Base-by-base conservation (phyloP, 2,888 invertebrate genomes). In the Chironomus tentans region DNA sequence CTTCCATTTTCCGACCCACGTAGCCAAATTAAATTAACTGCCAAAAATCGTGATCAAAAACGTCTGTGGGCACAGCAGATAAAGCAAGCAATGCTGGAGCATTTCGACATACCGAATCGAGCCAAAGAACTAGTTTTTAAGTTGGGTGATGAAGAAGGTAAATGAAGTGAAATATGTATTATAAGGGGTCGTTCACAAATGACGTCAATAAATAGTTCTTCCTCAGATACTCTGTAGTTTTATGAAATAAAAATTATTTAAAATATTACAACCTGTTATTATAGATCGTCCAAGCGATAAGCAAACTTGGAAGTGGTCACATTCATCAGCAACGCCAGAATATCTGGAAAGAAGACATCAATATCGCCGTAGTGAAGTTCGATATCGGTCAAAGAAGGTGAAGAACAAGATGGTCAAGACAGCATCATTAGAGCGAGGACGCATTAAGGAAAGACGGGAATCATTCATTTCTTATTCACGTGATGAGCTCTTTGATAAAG, bases 1-100 rank as follows among this genome's bases (percentile, higher is more conserved):
- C 92, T 98, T 81, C 97, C 97, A 68, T 97, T 96, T 86, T 95
- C 98, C 85, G 95, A 95, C 85, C 97, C 97, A 77, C 88, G 94
- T 77, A 87, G 92, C 77, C 96, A 97, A 84, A 94, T 95, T 81
- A 97, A 97, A 80, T 79, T 84, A 80, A 84, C 83, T 77, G 83
- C 84, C 77, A 80, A 81, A 80, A 84, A 83, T 83, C 84, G 84
- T 80, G 84, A 84, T 80, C 83, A 83, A 79, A 84, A 84, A 81
- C 82, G 83, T 77, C 80, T 82, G 76, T 84, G 84, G 84, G 83
- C 84, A 78, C 84, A 84, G 79, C 82, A 84, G 80, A 82, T 84
- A 78, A 84, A 84, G 80, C 87, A 95, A 84, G 95, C 96, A 50
- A 97, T 98, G 82, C 85, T 98, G 79, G 97, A 97, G 82, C 97